Conservation (phyloP, 2,888 invertebrate species). For the Marasmarcha lunaedactyla region DNA sequence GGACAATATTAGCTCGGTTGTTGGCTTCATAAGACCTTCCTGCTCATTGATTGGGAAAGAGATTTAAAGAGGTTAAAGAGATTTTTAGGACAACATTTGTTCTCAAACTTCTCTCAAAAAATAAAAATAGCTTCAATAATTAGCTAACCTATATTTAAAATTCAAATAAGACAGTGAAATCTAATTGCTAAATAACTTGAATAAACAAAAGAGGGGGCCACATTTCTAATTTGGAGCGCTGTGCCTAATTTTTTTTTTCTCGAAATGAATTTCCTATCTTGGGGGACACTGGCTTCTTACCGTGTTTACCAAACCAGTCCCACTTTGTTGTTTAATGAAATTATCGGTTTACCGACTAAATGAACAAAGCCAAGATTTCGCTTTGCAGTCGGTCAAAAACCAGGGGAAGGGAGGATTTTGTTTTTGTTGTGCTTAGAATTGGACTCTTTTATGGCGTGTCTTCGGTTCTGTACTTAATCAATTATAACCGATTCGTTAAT, state of each 20-base stretch:
- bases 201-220: slow-evolving; percentile 26
- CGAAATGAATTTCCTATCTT: slow-evolving; percentile 62
- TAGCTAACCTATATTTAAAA: too few relatives aligned
- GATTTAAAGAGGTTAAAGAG: slow-evolving; percentile 6
- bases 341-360: slow-evolving; percentile 71
- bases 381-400: slow-evolving; percentile 57
- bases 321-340: slow-evolving; percentile 71
- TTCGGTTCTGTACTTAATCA: slow-evolving; percentile 59
- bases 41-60: slow-evolving; percentile 22
- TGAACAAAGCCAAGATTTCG: slow-evolving; percentile 69
- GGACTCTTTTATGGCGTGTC: slow-evolving; percentile 54
- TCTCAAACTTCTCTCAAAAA: neutral
- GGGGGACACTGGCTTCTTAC: slow-evolving; percentile 68
- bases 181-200: slow-evolving; percentile 13
- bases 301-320: slow-evolving; percentile 62
- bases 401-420: slow-evolving; percentile 32
- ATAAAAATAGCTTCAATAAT: too few relatives aligned
- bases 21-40: slow-evolving; percentile 28
- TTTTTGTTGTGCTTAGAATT: slow-evolving; percentile 54
- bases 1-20: slow-evolving; percentile 51
- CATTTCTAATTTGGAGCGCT: slow-evolving; percentile 42
- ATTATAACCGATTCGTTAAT: slow-evolving; percentile 67
- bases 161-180: too few relatives aligned
- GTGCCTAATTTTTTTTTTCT: slow-evolving; percentile 60
- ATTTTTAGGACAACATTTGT: slow-evolving; percentile 10